Evolutionary conservation across 2,888 invertebrate species (phyloP).

Genomic region (Agonopterix alstromeriana): DNA sequence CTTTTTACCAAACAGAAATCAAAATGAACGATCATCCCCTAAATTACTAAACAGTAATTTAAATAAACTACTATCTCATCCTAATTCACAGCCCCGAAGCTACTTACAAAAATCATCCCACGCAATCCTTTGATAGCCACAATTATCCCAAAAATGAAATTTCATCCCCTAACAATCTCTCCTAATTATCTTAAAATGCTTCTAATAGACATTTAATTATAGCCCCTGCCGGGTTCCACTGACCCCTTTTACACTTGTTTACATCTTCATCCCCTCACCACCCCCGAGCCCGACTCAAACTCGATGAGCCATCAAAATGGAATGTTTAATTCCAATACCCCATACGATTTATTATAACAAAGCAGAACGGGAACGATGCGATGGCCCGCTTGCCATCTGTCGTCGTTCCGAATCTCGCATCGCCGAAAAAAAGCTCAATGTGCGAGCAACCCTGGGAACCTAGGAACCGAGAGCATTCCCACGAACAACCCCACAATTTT

Average conservation of each 20-base stretch:
- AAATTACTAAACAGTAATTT: constrained; percentile 9
- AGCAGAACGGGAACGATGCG: constrained; percentile 66
- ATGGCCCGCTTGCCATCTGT: constrained; percentile 75
- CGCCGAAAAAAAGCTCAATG: constrained; percentile 71
- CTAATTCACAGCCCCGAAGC: constrained; percentile 24
- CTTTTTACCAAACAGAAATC: neutral
- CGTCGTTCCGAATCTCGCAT: constrained; percentile 71
- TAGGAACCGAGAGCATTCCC: constrained; percentile 79
- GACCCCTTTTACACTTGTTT: constrained; percentile 77
- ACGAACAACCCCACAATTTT: constrained; percentile 79
- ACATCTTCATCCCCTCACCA: constrained; percentile 69
- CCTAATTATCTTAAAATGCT: constrained; percentile 62
- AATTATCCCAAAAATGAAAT: constrained; percentile 50
- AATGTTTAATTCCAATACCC: constrained; percentile 73
- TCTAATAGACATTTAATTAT: constrained; percentile 75
- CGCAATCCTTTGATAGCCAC: constrained; percentile 40
- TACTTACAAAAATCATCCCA: constrained; percentile 28
- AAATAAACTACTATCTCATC: constrained; percentile 13
- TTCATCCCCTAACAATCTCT: constrained; percentile 53
- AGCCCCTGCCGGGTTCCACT: constrained; percentile 58
- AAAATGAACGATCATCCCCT: neutral
- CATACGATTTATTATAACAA: constrained; percentile 73
- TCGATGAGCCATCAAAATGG: constrained; percentile 72
- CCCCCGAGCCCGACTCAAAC: constrained; percentile 36
- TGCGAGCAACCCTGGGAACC: constrained; percentile 81